phyloP scores from a whole-genome alignment of 2,888 invertebrate genomes.

The Lithophane socia region DNA sequence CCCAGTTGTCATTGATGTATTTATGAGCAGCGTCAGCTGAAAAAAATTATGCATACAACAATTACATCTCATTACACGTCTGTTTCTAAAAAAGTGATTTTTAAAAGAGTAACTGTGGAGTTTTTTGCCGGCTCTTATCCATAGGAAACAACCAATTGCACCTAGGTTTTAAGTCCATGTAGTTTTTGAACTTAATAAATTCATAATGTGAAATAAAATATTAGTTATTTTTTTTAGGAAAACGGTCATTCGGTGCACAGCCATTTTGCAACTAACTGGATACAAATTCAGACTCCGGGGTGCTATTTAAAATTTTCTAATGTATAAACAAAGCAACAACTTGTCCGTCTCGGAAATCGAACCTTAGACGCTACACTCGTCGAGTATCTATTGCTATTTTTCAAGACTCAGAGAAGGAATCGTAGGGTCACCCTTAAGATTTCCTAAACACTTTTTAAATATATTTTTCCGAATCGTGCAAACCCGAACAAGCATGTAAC shows the following conservation, averaged over 20 bases:
- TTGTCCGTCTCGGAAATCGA: not conserved
- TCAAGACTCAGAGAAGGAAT: not conserved
- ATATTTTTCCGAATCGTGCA: not conserved
- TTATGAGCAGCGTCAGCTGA: slow-evolving; percentile 39
- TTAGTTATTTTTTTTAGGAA: not conserved
- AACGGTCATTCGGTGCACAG: too few species aligned
- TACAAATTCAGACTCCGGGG: not conserved
- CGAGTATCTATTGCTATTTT: not conserved
- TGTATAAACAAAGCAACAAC: not conserved
- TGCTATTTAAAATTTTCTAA: not conserved
- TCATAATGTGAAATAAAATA: not conserved
- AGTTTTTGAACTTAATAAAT: not conserved
- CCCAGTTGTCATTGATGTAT: slow-evolving; percentile 34
- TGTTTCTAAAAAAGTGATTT: too few species aligned
- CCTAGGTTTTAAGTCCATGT: too few species aligned
- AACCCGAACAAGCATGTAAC: not conserved
- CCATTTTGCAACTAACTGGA: not conserved
- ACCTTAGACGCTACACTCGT: too few species aligned
- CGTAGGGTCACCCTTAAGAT: too few species aligned
- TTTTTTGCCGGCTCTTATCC: too few species aligned
- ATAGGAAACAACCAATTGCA: not conserved
- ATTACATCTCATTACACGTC: not conserved
- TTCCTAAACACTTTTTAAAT: not conserved
- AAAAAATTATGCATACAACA: slow-evolving; percentile 2
- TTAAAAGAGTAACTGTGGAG: not conserved